Evolutionary conservation across 2,888 invertebrate genomes (phyloP).

Genomic region (Diplolepis rosae): DNA sequence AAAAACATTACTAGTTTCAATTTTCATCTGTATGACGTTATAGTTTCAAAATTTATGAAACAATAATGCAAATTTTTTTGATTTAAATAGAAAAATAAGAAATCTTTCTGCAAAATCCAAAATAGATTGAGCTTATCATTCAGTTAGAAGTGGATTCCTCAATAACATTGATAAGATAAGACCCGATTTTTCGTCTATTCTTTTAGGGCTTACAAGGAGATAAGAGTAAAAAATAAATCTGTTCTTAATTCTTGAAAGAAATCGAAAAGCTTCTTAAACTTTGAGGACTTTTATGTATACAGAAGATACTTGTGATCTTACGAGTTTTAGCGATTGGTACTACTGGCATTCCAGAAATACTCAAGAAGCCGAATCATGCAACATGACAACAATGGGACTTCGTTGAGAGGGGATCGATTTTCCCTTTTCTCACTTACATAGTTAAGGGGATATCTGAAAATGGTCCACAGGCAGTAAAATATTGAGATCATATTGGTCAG

Average conservation of each 20-base stretch:
- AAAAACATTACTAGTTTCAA: too few species aligned
- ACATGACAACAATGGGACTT: not conserved
- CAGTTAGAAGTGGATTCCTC: not conserved
- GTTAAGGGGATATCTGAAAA: not conserved
- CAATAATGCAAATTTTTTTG: not conserved
- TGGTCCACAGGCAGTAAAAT: not conserved
- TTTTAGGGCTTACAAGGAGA: not conserved
- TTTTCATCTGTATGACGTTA: too few species aligned
- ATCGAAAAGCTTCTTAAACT: not conserved
- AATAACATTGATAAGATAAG: not conserved
- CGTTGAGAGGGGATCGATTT: not conserved
- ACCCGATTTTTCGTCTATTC: not conserved
- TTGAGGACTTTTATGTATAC: not conserved
- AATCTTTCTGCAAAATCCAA: not conserved
- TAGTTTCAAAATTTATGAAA: too few species aligned
- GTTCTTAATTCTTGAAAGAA: not conserved
- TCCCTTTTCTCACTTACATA: not conserved
- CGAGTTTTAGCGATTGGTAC: not conserved
- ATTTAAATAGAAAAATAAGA: not conserved
- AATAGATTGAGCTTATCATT: not conserved
- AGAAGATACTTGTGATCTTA: slow-evolving; percentile 13
- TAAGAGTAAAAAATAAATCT: not conserved
- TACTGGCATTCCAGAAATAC: not conserved
- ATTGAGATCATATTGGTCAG: not conserved
- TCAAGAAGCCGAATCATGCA: not conserved